Conservation (phyloP, 2,888 invertebrate genomes). For the Amphipoea lucens region DNA sequence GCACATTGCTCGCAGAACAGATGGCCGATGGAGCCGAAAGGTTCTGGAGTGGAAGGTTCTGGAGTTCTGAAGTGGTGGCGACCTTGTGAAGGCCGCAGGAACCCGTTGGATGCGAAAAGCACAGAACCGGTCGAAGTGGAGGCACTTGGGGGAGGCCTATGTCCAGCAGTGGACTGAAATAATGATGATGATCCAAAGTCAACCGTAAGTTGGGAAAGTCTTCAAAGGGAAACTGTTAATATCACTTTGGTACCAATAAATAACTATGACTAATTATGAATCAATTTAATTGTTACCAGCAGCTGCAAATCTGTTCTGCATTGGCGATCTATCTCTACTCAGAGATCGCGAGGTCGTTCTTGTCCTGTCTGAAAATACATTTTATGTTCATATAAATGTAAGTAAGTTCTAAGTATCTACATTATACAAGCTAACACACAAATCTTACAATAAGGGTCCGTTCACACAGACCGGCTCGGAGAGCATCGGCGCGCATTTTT, state of each 20-base stretch:
- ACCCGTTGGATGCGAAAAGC: too few species aligned
- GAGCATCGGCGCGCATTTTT: too few species aligned
- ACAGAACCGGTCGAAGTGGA: too few species aligned
- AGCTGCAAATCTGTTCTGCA: slow-evolving; percentile 9
- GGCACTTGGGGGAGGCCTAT: too few species aligned
- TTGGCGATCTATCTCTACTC: slow-evolving; percentile 34
- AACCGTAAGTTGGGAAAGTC: background rate
- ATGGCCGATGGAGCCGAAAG: too few species aligned
- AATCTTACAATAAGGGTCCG: background rate
- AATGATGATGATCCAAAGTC: background rate
- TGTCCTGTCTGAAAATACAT: slow-evolving; percentile 38
- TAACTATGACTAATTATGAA: background rate
- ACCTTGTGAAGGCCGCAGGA: too few species aligned
- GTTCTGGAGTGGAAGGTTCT: too few species aligned
- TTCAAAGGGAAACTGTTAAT: background rate
- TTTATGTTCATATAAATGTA: background rate
- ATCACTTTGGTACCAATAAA: background rate
- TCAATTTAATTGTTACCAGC: slow-evolving; percentile 52
- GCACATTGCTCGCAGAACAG: too few species aligned
- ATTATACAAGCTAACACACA: background rate
- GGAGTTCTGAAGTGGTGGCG: too few species aligned
- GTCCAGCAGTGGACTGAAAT: too few species aligned
- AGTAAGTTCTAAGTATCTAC: background rate
- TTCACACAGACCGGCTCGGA: too few species aligned
- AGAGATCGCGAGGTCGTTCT: slow-evolving; percentile 27